These are phyloP conservation scores for Caenorhabditis sinica DNA, from an alignment of 2,888 invertebrate genomes.

Conservation along the genomic window DNA sequence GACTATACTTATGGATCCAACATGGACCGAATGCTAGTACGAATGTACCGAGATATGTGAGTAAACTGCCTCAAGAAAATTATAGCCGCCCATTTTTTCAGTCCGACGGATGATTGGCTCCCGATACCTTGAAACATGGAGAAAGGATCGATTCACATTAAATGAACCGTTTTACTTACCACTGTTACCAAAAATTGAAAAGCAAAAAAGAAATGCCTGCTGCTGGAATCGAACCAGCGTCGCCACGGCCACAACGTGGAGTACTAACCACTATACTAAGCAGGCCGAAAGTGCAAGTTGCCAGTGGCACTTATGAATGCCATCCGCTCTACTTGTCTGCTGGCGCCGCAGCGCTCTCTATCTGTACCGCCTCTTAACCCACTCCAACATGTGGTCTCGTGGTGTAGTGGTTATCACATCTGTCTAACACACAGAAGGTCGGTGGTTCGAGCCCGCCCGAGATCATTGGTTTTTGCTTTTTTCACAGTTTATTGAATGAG, in stretches of 20 bases:
- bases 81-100: too few relatives aligned
- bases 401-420: conserved; percentile 83
- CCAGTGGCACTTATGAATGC: neutral
- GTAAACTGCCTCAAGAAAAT: too few relatives aligned
- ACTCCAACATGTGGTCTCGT: conserved; percentile 72
- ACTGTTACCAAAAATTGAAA: neutral
- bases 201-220: conserved; percentile 45
- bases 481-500: too few relatives aligned
- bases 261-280: conserved; percentile 82
- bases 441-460: conserved; percentile 83
- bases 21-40: too few relatives aligned
- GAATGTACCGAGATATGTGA: too few relatives aligned
- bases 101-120: too few relatives aligned
- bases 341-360: neutral
- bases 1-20: too few relatives aligned
- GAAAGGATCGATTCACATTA: too few relatives aligned
- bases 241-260: conserved; percentile 82
- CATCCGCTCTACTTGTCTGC: neutral
- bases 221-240: conserved; percentile 80
- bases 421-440: conserved; percentile 83
- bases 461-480: conserved; percentile 69
- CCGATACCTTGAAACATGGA: too few relatives aligned
- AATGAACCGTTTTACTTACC: too few relatives aligned
- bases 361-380: neutral
- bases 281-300: conserved; percentile 34